Evolutionary conservation across 2,888 invertebrate genomes (phyloP).

Genomic region (Metopia argyrocephala): DNA sequence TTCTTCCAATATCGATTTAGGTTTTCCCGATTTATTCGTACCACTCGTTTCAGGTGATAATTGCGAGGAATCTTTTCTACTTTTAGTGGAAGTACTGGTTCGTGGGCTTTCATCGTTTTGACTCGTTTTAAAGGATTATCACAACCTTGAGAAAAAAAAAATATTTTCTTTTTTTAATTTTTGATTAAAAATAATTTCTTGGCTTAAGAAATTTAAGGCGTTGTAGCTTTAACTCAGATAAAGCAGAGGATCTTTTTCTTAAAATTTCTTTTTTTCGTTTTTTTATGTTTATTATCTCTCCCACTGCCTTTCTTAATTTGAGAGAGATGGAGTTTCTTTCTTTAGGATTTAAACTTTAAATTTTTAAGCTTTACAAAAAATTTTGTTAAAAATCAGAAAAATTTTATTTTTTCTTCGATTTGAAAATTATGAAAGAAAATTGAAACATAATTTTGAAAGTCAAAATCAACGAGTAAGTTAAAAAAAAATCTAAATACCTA

Average conservation of each 20-base stretch:
- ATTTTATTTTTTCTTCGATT: constrained; percentile 4
- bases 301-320: neutral
- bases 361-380: constrained; percentile 19
- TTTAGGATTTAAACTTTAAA: constrained; percentile 45
- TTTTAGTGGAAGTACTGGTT: neutral
- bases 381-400: constrained; percentile 42
- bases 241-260: neutral
- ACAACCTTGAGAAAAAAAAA: neutral
- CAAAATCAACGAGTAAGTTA: neutral
- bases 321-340: constrained; percentile 48
- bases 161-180: neutral
- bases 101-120: constrained; percentile 36
- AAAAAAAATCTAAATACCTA: neutral
- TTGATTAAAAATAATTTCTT: neutral
- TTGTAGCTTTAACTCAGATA: neutral
- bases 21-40: constrained; percentile 60
- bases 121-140: constrained; percentile 37
- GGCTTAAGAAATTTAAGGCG: neutral
- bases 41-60: constrained; percentile 35
- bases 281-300: neutral
- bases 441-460: constrained; percentile 13
- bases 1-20: constrained; percentile 85
- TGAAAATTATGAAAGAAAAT: constrained; percentile 10
- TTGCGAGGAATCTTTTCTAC: neutral
- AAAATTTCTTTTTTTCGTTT: neutral